phyloP scores from a whole-genome alignment of 2,888 invertebrate species.

The Cantharis lateralis region DNA sequence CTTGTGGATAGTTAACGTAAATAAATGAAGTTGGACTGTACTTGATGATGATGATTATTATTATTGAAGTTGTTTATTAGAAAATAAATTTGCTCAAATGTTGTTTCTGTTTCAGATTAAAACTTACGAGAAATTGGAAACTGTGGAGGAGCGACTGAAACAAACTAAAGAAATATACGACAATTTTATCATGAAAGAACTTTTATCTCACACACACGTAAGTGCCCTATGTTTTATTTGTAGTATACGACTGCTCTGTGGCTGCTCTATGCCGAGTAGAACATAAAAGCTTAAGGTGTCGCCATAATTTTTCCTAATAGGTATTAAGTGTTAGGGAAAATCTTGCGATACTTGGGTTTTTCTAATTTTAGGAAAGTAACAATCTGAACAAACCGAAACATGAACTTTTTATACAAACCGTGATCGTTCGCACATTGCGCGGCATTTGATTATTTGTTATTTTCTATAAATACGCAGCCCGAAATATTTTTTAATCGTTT shows the following conservation, averaged over 20 bases:
- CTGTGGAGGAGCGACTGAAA: slow-evolving; percentile 92
- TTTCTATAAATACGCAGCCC: background rate
- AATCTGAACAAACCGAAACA: background rate
- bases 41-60: background rate
- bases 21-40: background rate
- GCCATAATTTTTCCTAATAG: background rate
- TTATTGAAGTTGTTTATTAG: background rate
- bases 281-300: background rate
- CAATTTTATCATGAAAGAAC: slow-evolving; percentile 99
- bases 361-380: background rate
- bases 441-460: background rate
- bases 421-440: background rate
- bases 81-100: background rate
- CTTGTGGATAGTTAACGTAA: background rate
- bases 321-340: background rate
- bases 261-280: background rate
- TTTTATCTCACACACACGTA: slow-evolving; percentile 97
- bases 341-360: background rate
- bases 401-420: background rate
- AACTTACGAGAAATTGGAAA: slow-evolving; percentile 97
- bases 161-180: slow-evolving; percentile 97
- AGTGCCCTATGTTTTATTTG: slow-evolving; percentile 57
- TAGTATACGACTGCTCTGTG: background rate
- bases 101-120: slow-evolving; percentile 80
- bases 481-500: background rate